Evolutionary conservation across 2,797 vertebrate species (phyloP).

Genomic region (Toxotes lorentzi): DNA sequence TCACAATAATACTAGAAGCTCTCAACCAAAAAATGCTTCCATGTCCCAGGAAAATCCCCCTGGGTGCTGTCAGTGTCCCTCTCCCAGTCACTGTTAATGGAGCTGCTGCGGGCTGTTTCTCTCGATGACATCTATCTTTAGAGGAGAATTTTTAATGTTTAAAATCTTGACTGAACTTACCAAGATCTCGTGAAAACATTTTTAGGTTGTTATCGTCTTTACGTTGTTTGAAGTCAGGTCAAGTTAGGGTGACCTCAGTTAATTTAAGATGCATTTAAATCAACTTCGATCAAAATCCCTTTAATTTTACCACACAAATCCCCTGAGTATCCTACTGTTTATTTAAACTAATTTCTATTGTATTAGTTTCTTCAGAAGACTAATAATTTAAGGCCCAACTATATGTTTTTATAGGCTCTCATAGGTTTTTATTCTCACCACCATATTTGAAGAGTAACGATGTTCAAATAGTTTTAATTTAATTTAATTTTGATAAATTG

Average conservation of each 20-base stretch:
- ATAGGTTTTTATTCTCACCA: neutral
- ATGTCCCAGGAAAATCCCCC: constrained; percentile 55
- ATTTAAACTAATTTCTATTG: neutral
- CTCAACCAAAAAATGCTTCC: constrained; percentile 47
- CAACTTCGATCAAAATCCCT: constrained; percentile 19
- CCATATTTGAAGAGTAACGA: constrained; percentile 15
- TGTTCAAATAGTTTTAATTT: too few species aligned
- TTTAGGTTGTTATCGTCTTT: constrained; percentile 25
- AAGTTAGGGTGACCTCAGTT: constrained; percentile 28
- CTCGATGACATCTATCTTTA: constrained; percentile 49
- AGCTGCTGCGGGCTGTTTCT: constrained; percentile 56
- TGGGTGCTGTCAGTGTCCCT: constrained; percentile 58
- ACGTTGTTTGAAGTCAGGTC: constrained; percentile 22
- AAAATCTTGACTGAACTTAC: constrained; percentile 38
- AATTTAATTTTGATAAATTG: constrained; percentile 29
- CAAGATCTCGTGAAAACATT: constrained; percentile 28
- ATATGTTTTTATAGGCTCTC: neutral
- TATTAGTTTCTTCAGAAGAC: neutral
- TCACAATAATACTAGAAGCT: constrained; percentile 54
- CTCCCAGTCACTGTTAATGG: constrained; percentile 58
- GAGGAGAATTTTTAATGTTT: constrained; percentile 39
- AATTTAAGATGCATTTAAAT: constrained; percentile 37
- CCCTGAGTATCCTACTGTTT: neutral
- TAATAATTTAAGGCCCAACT: neutral
- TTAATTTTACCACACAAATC: constrained; percentile 7